phyloP scores from a whole-genome alignment of 2,797 vertebrate species.

The Calcarius lapponicus region DNA sequence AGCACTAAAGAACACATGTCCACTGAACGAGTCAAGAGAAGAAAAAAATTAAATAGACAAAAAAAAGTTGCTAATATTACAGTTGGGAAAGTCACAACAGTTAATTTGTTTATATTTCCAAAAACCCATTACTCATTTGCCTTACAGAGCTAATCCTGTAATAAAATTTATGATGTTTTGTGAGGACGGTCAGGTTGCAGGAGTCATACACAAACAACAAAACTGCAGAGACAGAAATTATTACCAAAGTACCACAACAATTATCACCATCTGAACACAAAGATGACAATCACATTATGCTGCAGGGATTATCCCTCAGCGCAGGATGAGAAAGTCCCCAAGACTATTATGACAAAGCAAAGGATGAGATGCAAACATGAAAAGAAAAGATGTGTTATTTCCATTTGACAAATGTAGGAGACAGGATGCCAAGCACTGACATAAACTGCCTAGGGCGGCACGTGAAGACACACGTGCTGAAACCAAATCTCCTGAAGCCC shows the following conservation, averaged over 20 bases:
- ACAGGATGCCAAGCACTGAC: background rate
- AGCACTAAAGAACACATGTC: background rate
- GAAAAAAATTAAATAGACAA: background rate
- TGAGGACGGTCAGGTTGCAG: background rate
- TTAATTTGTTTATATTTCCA: background rate
- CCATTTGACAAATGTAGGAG: conserved; percentile 30
- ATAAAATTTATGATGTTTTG: background rate
- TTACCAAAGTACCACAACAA: background rate
- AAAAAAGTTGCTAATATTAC: background rate
- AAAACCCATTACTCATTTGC: background rate
- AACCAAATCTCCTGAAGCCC: conserved; percentile 9
- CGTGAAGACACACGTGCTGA: background rate
- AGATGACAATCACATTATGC: background rate
- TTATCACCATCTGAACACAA: background rate
- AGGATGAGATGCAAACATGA: background rate
- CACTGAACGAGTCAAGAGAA: background rate
- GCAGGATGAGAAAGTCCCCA: background rate
- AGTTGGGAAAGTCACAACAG: background rate
- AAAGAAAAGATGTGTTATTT: conserved; percentile 9
- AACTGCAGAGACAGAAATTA: background rate
- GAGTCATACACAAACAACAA: background rate
- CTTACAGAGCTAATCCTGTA: background rate
- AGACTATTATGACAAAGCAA: background rate
- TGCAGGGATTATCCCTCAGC: background rate
- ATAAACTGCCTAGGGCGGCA: background rate